A percentile compares a stretch with the other conserved stretches of the same genome.
Conservation (phyloP, 2,888 invertebrate genomes). For the Drosophila multiciliata region DNA sequence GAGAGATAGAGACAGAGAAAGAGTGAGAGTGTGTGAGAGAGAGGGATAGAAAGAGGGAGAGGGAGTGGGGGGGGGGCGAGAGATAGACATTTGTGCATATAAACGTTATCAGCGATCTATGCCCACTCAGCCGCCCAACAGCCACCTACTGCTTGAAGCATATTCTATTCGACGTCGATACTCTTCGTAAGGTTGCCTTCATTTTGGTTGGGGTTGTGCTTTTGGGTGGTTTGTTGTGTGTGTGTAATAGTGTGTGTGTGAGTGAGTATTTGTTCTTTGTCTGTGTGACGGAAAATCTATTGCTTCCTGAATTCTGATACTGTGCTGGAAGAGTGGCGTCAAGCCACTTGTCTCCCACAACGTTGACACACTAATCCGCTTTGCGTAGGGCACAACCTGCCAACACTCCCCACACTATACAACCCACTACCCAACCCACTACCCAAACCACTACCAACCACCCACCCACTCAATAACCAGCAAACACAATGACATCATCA, state of each 20-base stretch:
- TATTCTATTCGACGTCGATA: slow-evolving; percentile 36
- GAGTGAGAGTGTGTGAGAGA: background rate
- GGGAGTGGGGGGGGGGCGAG: background rate
- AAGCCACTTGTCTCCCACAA: slow-evolving; percentile 31
- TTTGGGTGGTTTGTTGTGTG: background rate
- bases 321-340: slow-evolving; percentile 42
- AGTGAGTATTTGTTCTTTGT: background rate
- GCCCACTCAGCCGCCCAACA: background rate
- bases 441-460: slow-evolving; percentile 7
- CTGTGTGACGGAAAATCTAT: slow-evolving; percentile 63
- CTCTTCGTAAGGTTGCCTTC: slow-evolving; percentile 1
- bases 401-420: background rate
- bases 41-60: background rate
- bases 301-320: slow-evolving; percentile 80
- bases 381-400: slow-evolving; percentile 40
- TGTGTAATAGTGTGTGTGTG: background rate
- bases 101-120: slow-evolving; percentile 28
- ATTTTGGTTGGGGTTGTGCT: background rate
- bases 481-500: slow-evolving; percentile 38
- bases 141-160: background rate
- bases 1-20: background rate
- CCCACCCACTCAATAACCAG: slow-evolving; percentile 18
- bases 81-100: background rate
- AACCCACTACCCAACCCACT: slow-evolving; percentile 9
- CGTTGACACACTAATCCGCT: slow-evolving; percentile 74